Conservation (phyloP, 2,888 invertebrate genomes). For the Drosophila monieri region DNA sequence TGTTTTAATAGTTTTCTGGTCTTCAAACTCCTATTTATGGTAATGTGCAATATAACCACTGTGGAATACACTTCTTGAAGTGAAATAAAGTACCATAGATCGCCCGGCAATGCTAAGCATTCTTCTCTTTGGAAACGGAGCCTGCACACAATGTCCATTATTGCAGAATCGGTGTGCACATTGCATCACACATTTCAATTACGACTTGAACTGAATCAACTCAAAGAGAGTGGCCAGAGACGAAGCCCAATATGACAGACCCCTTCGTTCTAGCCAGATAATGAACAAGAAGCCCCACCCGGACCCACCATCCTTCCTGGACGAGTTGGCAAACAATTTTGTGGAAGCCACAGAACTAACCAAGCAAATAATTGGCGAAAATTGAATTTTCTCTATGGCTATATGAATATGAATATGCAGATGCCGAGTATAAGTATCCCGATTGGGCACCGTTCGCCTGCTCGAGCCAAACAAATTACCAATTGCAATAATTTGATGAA, state of each 20-base stretch:
- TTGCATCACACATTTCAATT: constrained; percentile 62
- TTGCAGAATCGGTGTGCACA: constrained; percentile 3
- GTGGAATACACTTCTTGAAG: too few relatives aligned
- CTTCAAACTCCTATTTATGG: too few relatives aligned
- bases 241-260: constrained; percentile 52
- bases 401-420: constrained; percentile 63
- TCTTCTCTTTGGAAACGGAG: too few relatives aligned
- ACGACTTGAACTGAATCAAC: constrained; percentile 36
- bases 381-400: constrained; percentile 68
- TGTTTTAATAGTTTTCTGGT: too few relatives aligned
- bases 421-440: constrained; percentile 3
- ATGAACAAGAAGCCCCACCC: constrained; percentile 69
- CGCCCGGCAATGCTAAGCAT: too few relatives aligned
- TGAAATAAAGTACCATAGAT: too few relatives aligned
- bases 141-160: constrained; percentile 1
- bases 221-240: constrained; percentile 42
- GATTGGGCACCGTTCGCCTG: not conserved
- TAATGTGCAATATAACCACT: too few relatives aligned
- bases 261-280: constrained; percentile 49
- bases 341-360: constrained; percentile 77
- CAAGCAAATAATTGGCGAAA: constrained; percentile 79
- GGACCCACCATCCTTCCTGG: not conserved
- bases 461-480: constrained; percentile 50
- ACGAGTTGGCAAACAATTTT: constrained; percentile 61
- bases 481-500: constrained; percentile 57